Percentiles rank a stretch among this genome's conserved stretches.
These are phyloP conservation scores for Gobionotothen gibberifrons DNA, from an alignment of 2,797 vertebrate genomes.

Conservation along the genomic window DNA sequence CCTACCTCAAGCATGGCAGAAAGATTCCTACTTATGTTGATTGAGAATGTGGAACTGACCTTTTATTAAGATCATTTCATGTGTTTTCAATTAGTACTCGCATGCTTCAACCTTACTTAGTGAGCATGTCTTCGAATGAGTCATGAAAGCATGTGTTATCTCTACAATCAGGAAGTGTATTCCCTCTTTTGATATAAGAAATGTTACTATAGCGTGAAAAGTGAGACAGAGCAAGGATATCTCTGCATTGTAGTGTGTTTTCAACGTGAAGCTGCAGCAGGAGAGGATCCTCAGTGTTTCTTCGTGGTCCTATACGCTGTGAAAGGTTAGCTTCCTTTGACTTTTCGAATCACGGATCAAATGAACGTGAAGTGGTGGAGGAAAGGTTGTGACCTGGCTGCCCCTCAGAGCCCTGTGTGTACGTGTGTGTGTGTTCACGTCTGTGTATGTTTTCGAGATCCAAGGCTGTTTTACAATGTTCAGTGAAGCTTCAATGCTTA, in stretches of 20 bases:
- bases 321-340: constrained; percentile 72
- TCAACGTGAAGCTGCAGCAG: constrained; percentile 49
- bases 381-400: constrained; percentile 62
- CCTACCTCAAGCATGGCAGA: too few species aligned
- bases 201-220: not conserved
- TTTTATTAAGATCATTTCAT: constrained; percentile 5
- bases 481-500: not conserved
- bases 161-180: constrained; percentile 5
- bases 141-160: not conserved
- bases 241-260: constrained; percentile 39
- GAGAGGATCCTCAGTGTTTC: constrained; percentile 58
- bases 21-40: too few species aligned
- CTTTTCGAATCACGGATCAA: constrained; percentile 69
- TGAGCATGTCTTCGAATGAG: constrained; percentile 1
- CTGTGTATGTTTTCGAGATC: not conserved
- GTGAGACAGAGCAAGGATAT: constrained; percentile 2
- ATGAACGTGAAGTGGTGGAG: constrained; percentile 53
- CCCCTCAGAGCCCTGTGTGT: constrained; percentile 23
- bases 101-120: not conserved
- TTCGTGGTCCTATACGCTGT: constrained; percentile 44
- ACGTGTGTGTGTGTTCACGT: not conserved
- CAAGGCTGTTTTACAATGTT: constrained; percentile 1
- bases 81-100: constrained; percentile 21
- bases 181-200: not conserved
- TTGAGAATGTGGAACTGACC: too few species aligned